phyloP scores from a whole-genome alignment of 1,140 invertebrate genomes.

The Colletes latitarsis region DNA sequence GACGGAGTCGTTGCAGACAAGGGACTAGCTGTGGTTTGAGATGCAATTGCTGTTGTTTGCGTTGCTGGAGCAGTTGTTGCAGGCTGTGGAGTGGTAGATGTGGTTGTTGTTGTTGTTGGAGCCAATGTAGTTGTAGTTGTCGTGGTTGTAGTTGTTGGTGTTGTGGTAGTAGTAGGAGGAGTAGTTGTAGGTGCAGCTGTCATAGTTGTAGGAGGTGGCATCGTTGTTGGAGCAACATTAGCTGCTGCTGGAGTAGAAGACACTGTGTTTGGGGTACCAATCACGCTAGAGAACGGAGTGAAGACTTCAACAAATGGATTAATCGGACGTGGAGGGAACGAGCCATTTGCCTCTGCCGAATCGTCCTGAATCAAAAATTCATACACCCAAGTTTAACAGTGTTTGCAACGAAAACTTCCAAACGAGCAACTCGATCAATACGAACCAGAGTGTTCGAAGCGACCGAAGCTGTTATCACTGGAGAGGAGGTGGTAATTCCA shows the following conservation, averaged over 20 bases:
- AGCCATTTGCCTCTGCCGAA: conserved; percentile 55
- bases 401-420: not conserved
- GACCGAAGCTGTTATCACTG: conserved; percentile 73
- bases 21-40: conserved; percentile 20
- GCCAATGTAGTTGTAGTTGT: conserved; percentile 30
- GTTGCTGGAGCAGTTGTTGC: conserved; percentile 10
- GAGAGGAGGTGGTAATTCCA: conserved; percentile 74
- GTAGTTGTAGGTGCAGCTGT: conserved; percentile 42
- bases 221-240: conserved; percentile 29
- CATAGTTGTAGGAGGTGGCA: conserved; percentile 28
- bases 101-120: conserved; percentile 27
- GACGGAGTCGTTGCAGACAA: not conserved
- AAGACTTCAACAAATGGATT: conserved; percentile 73
- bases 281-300: conserved; percentile 61
- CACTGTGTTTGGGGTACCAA: not conserved
- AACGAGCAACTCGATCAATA: conserved; percentile 7
- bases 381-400: not conserved
- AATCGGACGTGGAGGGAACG: conserved; percentile 60
- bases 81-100: not conserved
- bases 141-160: conserved; percentile 44
- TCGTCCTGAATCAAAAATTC: conserved; percentile 69
- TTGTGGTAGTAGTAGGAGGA: conserved; percentile 44
- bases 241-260: not conserved
- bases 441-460: conserved; percentile 75
- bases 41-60: conserved; percentile 9